phyloP scores from a whole-genome alignment of 2,797 vertebrate genomes.

The Muraenolepis orangiensis region DNA sequence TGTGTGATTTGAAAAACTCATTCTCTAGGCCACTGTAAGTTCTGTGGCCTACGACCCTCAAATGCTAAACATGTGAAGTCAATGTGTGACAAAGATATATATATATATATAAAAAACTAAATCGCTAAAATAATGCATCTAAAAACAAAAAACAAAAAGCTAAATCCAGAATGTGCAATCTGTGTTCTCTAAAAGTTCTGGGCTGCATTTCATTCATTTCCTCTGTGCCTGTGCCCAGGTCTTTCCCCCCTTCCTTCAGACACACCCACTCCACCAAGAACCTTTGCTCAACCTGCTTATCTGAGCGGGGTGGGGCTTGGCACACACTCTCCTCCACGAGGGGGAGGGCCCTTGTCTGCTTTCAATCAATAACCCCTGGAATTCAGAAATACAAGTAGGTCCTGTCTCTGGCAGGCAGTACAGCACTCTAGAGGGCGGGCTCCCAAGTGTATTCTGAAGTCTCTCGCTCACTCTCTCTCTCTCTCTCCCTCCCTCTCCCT shows the following conservation, averaged over 20 bases:
- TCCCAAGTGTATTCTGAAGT: conserved; percentile 48
- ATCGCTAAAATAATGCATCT: not conserved
- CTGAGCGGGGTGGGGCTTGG: conserved; percentile 70
- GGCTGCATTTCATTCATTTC: conserved; percentile 41
- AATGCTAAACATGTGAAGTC: no score
- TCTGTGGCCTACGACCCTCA: not conserved
- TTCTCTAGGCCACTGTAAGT: not conserved
- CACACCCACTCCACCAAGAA: conserved; percentile 38
- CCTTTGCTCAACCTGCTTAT: conserved; percentile 76
- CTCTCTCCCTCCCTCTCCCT: conserved; percentile 43
- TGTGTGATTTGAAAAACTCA: no score
- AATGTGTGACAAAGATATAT: no score
- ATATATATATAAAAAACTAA: no score
- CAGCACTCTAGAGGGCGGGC: conserved; percentile 65
- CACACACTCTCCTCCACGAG: conserved; percentile 54
- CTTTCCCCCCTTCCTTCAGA: conserved; percentile 33
- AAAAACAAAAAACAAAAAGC: not conserved
- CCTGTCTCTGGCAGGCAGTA: conserved; percentile 71
- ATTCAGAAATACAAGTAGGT: conserved; percentile 78
- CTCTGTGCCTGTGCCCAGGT: conserved; percentile 33
- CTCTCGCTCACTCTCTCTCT: conserved; percentile 42
- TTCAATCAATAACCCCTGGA: conserved; percentile 83
- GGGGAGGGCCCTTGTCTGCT: conserved; percentile 74
- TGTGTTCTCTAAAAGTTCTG: not conserved
- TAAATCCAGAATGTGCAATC: not conserved